A percentile compares a stretch with the other conserved stretches of the same genome.
Evolutionary conservation across 1,140 invertebrate species (phyloP).

Genomic region (Elymnias hypermnestra): DNA sequence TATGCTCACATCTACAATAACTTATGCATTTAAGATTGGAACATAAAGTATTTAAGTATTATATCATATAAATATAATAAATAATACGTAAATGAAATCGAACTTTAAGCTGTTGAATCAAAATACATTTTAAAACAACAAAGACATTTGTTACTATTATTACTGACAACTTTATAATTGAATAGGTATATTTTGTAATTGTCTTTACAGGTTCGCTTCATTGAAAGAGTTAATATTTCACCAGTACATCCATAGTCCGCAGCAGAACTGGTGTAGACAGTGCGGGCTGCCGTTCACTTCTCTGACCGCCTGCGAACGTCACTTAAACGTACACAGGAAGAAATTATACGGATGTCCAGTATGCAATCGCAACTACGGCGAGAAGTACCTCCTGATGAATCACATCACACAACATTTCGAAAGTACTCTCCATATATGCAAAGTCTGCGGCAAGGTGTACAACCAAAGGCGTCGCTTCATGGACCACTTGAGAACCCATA

Average conservation of each 20-base stretch:
- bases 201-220: conserved; percentile 39
- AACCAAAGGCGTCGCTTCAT: conserved; percentile 39
- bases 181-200: neutral
- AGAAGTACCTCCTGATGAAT: conserved; percentile 44
- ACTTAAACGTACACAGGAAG: conserved; percentile 47
- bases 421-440: conserved; percentile 50
- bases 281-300: conserved; percentile 45
- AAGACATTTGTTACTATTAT: too few species aligned
- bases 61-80: too few species aligned
- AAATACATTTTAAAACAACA: too few species aligned
- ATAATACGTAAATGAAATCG: too few species aligned
- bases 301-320: conserved; percentile 33
- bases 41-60: too few species aligned
- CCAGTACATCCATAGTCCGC: conserved; percentile 32
- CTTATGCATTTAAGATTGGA: too few species aligned
- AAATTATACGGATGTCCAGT: conserved; percentile 47
- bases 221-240: conserved; percentile 43
- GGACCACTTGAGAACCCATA: conserved; percentile 49
- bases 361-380: conserved; percentile 39
- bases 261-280: conserved; percentile 38
- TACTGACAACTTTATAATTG: too few species aligned
- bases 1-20: too few species aligned
- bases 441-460: conserved; percentile 53
- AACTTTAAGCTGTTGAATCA: too few species aligned
- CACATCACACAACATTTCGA: conserved; percentile 56